Base-by-base conservation (phyloP, 2,797 vertebrate genomes). In the Coilia nasus region DNA sequence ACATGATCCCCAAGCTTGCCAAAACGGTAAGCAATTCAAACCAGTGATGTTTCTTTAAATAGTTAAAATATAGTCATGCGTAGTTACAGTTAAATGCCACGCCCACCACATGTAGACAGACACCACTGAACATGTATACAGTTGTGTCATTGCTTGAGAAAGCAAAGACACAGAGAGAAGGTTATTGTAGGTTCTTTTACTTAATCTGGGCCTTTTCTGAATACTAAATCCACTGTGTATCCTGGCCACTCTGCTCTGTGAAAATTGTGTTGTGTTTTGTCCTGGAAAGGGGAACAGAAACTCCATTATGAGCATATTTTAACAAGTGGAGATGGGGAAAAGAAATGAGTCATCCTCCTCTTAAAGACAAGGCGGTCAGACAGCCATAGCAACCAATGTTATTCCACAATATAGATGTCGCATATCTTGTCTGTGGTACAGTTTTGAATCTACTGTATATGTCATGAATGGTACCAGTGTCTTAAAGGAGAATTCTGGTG, bases 1-100 rank as follows among this genome's bases (percentile, higher is more conserved):
- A 93, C 54, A 93, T 96, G 92, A 98, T 99, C 88, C 96, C 96
- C 90, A 97, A 97, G 89, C 92, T 99, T 87, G 97, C 97, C 1
- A 91, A 93, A 84, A 97, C 95, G 97, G 98, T 99, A 97, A 0
- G 94, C 86, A 75, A 3, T 41, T 15, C 28, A 28, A 75, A 75
- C 67, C 17, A 12, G 11, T 35, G 14, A 35, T 10, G 50, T n/a
- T n/a, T 10, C 47, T n/a, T 85, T 82, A 54, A 31, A 81, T 62
- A 44, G 46, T 10, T 15, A 46, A 59, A 25, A 0, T 54, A 64
- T 84, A 14, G 67, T 11, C n/a, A 62, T n/a, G n/a, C n/a, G n/a
- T 59, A 59, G 56, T 17, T 21, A 21, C 62, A 64, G 67, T 19
- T 35, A 41, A 17, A 35, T 41, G 28, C 28, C 28, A 75, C 14